Percentiles rank a stretch among this genome's conserved stretches.
These are phyloP conservation scores for Pholis gunnellus DNA, from an alignment of 2,113 vertebrate species.

Conservation along the genomic window DNA sequence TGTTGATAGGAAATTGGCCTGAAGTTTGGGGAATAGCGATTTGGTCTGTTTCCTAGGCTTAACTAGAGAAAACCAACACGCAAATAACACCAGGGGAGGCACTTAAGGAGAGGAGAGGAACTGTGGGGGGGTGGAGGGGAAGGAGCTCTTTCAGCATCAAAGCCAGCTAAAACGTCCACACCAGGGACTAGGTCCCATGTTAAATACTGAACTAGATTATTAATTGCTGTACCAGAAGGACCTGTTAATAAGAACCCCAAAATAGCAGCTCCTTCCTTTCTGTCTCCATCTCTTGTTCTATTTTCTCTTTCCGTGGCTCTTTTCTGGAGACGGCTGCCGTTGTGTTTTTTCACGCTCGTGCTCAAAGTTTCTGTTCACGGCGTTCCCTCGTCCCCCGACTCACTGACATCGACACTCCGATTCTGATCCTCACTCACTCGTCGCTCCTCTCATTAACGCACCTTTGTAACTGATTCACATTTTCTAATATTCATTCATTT, in stretches of 20 bases:
- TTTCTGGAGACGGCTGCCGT: conserved; percentile 7
- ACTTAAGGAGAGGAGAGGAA: conserved; percentile 73
- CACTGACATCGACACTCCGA: neutral
- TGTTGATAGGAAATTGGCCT: conserved; percentile 78
- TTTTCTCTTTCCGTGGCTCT: conserved; percentile 35
- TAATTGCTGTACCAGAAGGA: conserved; percentile 83
- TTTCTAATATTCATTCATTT: neutral
- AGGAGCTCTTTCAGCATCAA: conserved; percentile 79
- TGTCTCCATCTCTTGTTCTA: conserved; percentile 54
- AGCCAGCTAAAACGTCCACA: conserved; percentile 80
- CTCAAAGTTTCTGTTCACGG: neutral
- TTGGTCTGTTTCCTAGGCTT: conserved; percentile 79
- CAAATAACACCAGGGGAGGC: conserved; percentile 82
- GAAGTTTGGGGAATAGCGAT: conserved; percentile 83
- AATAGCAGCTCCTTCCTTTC: conserved; percentile 71
- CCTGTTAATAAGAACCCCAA: conserved; percentile 81
- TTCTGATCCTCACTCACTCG: neutral
- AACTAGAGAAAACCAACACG: conserved; percentile 82
- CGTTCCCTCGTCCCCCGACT: neutral
- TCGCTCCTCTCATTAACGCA: neutral
- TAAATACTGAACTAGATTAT: conserved; percentile 85
- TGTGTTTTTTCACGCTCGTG: neutral
- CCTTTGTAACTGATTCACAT: neutral
- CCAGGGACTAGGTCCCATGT: conserved; percentile 80
- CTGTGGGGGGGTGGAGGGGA: conserved; percentile 22